Percentiles rank a stretch among this genome's conserved stretches.
phyloP scores from a whole-genome alignment of 2,113 vertebrate genomes.

The Spizaetus ornatus region DNA sequence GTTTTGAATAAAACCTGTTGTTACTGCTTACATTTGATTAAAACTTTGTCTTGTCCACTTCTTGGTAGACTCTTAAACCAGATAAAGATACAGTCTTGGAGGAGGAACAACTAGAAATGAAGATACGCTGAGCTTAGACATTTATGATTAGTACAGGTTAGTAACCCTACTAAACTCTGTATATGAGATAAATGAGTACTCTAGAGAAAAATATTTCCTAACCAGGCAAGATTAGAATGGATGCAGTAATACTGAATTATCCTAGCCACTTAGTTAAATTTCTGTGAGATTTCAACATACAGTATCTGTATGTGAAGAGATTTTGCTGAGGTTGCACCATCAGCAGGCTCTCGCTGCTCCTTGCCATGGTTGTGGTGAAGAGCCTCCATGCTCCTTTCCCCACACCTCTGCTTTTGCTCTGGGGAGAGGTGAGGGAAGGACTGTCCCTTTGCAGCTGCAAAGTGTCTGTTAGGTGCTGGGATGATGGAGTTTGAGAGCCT shows the following conservation, averaged over 20 bases:
- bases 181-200: not conserved
- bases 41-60: slow-evolving; percentile 63
- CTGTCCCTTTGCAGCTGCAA: not conserved
- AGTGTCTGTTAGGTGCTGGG: not conserved
- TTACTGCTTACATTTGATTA: slow-evolving; percentile 81
- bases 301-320: not conserved
- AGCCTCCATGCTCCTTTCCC: not conserved
- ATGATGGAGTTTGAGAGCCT: not conserved
- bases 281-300: not conserved
- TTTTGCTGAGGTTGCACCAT: not conserved
- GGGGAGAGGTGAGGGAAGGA: not conserved
- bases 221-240: not conserved
- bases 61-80: slow-evolving; percentile 25
- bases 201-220: not conserved
- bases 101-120: not conserved
- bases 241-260: not conserved
- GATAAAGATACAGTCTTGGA: not conserved
- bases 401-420: not conserved
- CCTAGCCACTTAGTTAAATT: not conserved
- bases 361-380: not conserved
- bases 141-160: not conserved
- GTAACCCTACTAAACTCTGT: not conserved
- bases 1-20: slow-evolving; percentile 92
- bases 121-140: not conserved
- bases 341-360: not conserved